Percentiles rank a stretch among this genome's conserved stretches.
Conservation (phyloP, 2,888 invertebrate genomes). For the Eupelmus urozonus region DNA sequence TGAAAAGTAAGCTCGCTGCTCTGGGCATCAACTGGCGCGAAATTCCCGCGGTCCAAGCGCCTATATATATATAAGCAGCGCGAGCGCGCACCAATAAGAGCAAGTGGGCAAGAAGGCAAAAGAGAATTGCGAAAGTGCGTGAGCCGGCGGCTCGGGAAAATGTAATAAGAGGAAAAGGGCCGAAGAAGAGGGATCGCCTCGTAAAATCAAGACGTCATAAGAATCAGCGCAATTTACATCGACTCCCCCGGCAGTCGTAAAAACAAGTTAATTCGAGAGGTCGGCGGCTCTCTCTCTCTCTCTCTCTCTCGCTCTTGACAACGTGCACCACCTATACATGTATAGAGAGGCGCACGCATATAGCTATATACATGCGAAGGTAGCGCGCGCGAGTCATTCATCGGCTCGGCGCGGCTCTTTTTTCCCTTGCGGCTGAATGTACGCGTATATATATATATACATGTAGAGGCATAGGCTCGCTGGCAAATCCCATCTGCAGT, state of each 20-base stretch:
- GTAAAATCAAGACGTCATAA: slow-evolving; percentile 57
- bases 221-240: slow-evolving; percentile 55
- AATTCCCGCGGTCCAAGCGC: too few species aligned
- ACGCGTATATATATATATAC: too few species aligned
- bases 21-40: neutral
- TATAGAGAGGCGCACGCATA: too few species aligned
- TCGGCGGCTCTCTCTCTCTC: slow-evolving; percentile 5
- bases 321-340: too few species aligned
- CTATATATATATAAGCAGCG: too few species aligned
- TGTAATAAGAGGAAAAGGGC: neutral
- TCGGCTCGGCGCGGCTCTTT: neutral
- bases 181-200: slow-evolving; percentile 19
- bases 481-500: slow-evolving; percentile 34
- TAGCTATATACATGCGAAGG: neutral
- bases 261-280: slow-evolving; percentile 48
- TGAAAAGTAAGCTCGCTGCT: slow-evolving; percentile 22
- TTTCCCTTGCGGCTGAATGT: too few species aligned
- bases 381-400: too few species aligned
- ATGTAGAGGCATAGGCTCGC: too few species aligned
- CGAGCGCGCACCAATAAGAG: neutral
- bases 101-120: neutral
- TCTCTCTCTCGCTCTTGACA: slow-evolving; percentile 16
- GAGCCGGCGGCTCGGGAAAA: neutral
- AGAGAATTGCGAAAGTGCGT: neutral
- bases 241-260: slow-evolving; percentile 45